phyloP scores from a whole-genome alignment of 2,113 vertebrate genomes.

The Zingel zingel region DNA sequence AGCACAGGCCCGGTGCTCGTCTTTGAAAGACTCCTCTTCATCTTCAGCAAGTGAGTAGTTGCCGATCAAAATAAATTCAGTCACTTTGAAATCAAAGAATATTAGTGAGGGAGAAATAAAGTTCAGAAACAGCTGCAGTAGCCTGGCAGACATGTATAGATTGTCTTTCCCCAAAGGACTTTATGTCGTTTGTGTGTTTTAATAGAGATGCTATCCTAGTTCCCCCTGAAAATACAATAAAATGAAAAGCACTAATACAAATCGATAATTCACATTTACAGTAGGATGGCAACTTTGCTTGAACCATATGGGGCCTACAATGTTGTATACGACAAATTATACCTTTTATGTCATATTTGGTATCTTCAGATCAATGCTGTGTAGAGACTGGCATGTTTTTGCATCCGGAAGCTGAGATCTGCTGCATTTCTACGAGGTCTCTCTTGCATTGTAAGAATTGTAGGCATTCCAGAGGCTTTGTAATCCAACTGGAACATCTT shows the following conservation, averaged over 20 bases:
- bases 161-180: slow-evolving; percentile 1
- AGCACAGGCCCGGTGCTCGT: slow-evolving; percentile 97
- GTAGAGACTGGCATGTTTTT: no score
- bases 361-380: no score
- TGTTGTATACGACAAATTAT: no score
- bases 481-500: no score
- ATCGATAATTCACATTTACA: slow-evolving; percentile 4
- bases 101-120: background rate
- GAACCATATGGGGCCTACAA: background rate
- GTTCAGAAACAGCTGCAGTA: background rate
- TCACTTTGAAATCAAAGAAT: background rate
- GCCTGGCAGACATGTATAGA: slow-evolving; percentile 20
- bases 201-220: background rate
- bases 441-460: no score
- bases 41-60: slow-evolving; percentile 94
- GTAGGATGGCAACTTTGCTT: background rate
- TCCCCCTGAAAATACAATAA: background rate
- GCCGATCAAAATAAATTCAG: background rate
- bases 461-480: no score
- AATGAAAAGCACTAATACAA: background rate
- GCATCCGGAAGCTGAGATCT: no score
- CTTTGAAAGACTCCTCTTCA: slow-evolving; percentile 96
- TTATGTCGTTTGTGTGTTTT: slow-evolving; percentile 7
- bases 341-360: no score
- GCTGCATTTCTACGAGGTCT: no score